Conservation (phyloP, 2,113 vertebrate genomes). For the Campylomormyrus numenius region DNA sequence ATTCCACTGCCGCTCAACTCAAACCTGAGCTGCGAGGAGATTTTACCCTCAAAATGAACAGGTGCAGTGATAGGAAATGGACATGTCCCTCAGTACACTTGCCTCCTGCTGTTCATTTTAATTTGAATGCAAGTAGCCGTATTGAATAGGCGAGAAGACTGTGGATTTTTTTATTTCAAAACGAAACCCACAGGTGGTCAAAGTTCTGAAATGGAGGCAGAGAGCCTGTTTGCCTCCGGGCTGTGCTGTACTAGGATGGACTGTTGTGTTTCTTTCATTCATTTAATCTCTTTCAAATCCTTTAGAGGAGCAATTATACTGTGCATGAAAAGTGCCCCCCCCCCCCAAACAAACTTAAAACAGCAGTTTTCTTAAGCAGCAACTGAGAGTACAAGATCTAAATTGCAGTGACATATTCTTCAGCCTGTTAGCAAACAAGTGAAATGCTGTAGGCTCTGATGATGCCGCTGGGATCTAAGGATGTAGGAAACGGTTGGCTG, state of each 20-base stretch:
- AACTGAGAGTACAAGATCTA: not conserved
- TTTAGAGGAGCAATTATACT: slow-evolving; percentile 1
- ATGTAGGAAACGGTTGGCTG: not conserved
- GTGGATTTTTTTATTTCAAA: not conserved
- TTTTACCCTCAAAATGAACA: not conserved
- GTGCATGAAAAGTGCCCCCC: not conserved
- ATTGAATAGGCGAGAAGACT: not conserved
- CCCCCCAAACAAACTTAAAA: not conserved
- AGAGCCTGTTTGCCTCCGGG: not conserved
- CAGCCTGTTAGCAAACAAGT: not conserved
- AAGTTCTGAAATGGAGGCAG: not conserved
- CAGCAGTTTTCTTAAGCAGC: not conserved
- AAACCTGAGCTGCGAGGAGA: not conserved
- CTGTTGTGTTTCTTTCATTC: not conserved
- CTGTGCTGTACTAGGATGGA: not conserved
- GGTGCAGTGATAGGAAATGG: not conserved
- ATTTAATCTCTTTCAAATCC: not conserved
- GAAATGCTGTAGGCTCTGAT: not conserved
- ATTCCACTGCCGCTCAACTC: not conserved
- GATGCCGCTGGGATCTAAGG: not conserved
- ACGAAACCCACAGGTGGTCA: not conserved
- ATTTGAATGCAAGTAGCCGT: not conserved
- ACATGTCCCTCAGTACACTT: not conserved
- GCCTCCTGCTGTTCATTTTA: not conserved
- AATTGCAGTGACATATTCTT: not conserved